Evolutionary conservation across 1,140 invertebrate species (phyloP), one percentile per base, ranked within the genome.

Genomic region (Diorhabda carinulata): DNA sequence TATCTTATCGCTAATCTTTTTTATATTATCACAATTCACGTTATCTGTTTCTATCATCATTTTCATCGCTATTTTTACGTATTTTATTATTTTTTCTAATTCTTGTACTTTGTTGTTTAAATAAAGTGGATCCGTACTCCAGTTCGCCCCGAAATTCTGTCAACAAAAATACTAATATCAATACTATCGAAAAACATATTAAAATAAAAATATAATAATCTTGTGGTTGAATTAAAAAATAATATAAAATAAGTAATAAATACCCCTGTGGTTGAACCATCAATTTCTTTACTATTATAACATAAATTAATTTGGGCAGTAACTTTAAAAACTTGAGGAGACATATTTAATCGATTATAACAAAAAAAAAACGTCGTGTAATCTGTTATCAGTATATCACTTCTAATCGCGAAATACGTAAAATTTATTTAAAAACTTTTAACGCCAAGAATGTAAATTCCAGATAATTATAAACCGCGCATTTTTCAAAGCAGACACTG

Each of bases 81-180:
- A 66, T n/a, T 6, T 65, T 7, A 74, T 72, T 3, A 76, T 64
- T 61, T 69, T 74, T 67, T 76, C 74, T 40, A 77, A 64, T 66
- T 74, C 69, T 67, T 71, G 65, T 7, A 76, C 69, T 68, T 73
- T 56, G 25, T 59, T 61, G 3, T 65, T 70, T 61, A 76, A 66
- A 41, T 73, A 64, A n/a, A 10, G 68, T 68, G 40, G 57, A 58
- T 52, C 44, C 40, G 68, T 42, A n/a, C 42, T 66, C 41, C 40
- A 41, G n/a, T 8, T 57, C 44, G 52, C 47, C 64, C 60, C 71
- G 44, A 45, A 65, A 43, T 70, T 68, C 73, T 74, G 57, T 8
- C n/a, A 40, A 72, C 4, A 67, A 64, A 67, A 65, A 41, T 45
- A 62, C 6, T 25, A 52, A 8, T 52, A 52, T 25, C 25, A 25